Conservation (phyloP, 2,888 invertebrate species). For the Eupithecia centaureata region DNA sequence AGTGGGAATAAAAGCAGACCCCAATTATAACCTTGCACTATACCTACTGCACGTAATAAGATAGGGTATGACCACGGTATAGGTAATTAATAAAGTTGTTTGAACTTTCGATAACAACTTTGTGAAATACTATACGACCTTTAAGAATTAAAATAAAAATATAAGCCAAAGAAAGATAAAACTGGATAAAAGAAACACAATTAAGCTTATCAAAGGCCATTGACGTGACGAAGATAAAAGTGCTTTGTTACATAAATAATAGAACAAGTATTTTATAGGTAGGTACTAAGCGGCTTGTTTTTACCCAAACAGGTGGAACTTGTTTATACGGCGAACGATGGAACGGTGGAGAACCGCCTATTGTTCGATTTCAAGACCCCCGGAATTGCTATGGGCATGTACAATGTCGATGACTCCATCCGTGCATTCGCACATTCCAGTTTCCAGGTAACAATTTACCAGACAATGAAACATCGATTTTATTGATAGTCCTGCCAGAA, state of each 20-base stretch:
- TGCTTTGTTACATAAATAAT: slow-evolving; percentile 1
- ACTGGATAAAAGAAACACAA: slow-evolving; percentile 29
- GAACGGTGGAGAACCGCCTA: slow-evolving; percentile 81
- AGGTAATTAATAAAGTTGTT: slow-evolving; percentile 5
- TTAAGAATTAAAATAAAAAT: slow-evolving; percentile 15
- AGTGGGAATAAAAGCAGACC: background rate
- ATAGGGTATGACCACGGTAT: background rate
- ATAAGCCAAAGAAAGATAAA: slow-evolving; percentile 26
- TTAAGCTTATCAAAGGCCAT: slow-evolving; percentile 33
- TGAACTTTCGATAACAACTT: slow-evolving; percentile 30
- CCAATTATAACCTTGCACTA: background rate
- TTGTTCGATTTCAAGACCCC: slow-evolving; percentile 89
- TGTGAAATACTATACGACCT: slow-evolving; percentile 27
- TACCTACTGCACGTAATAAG: background rate
- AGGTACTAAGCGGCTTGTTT: slow-evolving; percentile 16
- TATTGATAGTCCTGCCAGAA: slow-evolving; percentile 1
- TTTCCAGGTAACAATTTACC: slow-evolving; percentile 85
- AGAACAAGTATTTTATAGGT: background rate
- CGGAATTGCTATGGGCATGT: slow-evolving; percentile 94
- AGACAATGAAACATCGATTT: slow-evolving; percentile 24
- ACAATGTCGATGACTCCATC: slow-evolving; percentile 95
- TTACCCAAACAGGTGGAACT: slow-evolving; percentile 85
- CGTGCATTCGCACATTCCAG: slow-evolving; percentile 93
- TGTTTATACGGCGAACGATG: slow-evolving; percentile 87
- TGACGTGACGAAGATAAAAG: slow-evolving; percentile 36